A percentile compares a stretch with the other conserved stretches of the same genome.
Evolutionary conservation across 2,797 vertebrate genomes (phyloP).

Genomic region (Eurystomus glaucurus): DNA sequence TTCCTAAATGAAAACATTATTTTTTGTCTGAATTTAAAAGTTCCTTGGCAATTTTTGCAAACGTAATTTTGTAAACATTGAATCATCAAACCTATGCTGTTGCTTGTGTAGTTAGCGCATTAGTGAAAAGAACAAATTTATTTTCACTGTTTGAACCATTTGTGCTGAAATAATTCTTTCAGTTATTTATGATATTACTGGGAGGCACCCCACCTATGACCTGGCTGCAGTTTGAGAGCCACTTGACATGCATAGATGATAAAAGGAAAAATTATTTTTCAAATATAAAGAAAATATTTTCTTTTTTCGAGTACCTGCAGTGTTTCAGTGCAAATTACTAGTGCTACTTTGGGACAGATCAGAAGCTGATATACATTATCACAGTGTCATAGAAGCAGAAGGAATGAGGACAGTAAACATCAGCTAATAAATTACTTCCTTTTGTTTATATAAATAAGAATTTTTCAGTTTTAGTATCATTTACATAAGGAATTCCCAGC

Average conservation of each 20-base stretch:
- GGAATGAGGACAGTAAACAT: background rate
- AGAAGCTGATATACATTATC: background rate
- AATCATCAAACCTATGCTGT: background rate
- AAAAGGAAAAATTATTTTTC: background rate
- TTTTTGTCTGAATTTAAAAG: background rate
- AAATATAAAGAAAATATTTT: background rate
- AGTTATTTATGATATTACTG: background rate
- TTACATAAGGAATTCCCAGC: background rate
- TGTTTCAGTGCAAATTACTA: background rate
- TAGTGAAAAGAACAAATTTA: background rate
- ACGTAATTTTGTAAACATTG: background rate
- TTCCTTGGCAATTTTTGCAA: background rate
- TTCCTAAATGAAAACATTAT: background rate
- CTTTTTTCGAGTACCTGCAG: background rate
- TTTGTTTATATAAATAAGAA: background rate
- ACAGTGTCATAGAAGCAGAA: background rate
- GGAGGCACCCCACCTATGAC: background rate
- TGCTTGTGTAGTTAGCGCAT: background rate
- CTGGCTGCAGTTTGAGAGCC: background rate
- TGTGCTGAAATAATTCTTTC: background rate
- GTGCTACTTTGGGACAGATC: background rate
- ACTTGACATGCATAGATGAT: background rate
- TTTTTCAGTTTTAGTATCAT: background rate
- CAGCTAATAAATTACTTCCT: background rate
- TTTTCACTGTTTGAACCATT: background rate